Conservation (phyloP, 2,797 vertebrate species). For the Syngnathus acus region DNA sequence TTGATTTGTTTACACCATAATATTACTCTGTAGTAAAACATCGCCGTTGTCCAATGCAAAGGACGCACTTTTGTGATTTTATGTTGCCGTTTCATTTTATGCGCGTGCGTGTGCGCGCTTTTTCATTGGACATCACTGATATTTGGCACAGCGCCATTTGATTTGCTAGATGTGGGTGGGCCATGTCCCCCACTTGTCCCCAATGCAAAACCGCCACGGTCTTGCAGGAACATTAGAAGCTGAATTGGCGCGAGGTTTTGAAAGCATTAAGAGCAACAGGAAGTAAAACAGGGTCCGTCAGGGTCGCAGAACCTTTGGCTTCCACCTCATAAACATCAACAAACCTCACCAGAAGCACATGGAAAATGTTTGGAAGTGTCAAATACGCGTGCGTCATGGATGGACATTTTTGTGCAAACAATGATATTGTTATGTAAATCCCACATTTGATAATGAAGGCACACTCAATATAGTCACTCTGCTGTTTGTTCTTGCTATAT, state of each 20-base stretch:
- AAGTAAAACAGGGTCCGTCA: constrained; percentile 29
- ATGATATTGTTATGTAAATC: no score
- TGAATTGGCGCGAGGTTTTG: background rate
- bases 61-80: background rate
- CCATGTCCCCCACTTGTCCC: no score
- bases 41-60: background rate
- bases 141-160: background rate
- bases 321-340: constrained; percentile 16
- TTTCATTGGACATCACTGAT: background rate
- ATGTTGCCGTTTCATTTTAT: background rate
- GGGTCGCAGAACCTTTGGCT: constrained; percentile 18
- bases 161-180: background rate
- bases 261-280: constrained; percentile 8
- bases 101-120: background rate
- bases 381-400: background rate
- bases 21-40: background rate
- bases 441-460: no score
- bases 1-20: background rate
- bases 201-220: background rate
- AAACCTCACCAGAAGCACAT: constrained; percentile 21
- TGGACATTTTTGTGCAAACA: background rate
- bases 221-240: background rate
- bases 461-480: no score
- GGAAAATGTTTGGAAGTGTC: constrained; percentile 16
- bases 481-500: constrained; percentile 7